Percentiles rank a stretch among this genome's conserved stretches.
phyloP scores from a whole-genome alignment of 2,888 invertebrate genomes.

The Hedychridium roseum region DNA sequence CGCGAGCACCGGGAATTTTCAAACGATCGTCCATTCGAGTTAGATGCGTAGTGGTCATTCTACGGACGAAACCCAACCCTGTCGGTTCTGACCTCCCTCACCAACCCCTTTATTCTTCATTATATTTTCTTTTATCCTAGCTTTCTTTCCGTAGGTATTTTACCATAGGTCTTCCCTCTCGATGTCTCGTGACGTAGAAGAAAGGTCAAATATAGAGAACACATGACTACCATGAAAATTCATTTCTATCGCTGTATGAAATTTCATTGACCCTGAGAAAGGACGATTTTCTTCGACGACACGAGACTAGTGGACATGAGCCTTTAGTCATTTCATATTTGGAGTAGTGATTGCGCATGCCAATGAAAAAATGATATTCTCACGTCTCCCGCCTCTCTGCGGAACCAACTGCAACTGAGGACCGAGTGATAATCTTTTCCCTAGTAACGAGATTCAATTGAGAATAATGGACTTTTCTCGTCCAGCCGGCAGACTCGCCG shows the following conservation, averaged over 20 bases:
- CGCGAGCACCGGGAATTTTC: no score
- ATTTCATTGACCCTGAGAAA: no score
- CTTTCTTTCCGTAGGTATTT: slow-evolving; percentile 56
- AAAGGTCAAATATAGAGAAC: no score
- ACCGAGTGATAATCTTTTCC: slow-evolving; percentile 45
- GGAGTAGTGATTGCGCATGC: slow-evolving; percentile 64
- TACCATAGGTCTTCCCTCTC: slow-evolving; percentile 55
- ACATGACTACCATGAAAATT: no score
- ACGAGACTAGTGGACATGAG: slow-evolving; percentile 54
- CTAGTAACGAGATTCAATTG: slow-evolving; percentile 38
- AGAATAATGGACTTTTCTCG: no score
- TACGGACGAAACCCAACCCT: background rate
- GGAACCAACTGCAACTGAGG: slow-evolving; percentile 58
- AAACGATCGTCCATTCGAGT: no score
- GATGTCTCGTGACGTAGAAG: slow-evolving; percentile 51
- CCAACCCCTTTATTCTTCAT: slow-evolving; percentile 29
- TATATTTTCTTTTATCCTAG: slow-evolving; percentile 42
- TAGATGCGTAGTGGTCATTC: no score
- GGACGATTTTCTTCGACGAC: no score
- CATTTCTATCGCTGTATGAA: no score
- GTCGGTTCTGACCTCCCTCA: background rate
- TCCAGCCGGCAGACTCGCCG: no score
- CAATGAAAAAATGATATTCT: slow-evolving; percentile 57
- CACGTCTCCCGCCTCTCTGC: slow-evolving; percentile 64
- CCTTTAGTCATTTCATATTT: slow-evolving; percentile 62